Conservation (phyloP, 2,888 invertebrate genomes). For the Mesorhabditis spiculigera region DNA sequence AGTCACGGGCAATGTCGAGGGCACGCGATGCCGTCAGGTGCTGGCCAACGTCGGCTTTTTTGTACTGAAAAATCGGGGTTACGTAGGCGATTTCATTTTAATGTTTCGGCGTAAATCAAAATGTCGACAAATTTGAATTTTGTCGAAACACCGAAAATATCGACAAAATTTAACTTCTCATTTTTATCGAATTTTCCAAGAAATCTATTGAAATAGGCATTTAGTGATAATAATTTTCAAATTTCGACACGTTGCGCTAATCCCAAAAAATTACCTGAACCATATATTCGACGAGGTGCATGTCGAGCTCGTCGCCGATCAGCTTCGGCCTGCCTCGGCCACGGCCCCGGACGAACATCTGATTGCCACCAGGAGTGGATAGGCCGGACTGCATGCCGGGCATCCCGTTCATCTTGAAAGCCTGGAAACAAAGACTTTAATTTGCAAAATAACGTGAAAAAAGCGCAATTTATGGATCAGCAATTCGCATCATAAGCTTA, state of each 20-base stretch:
- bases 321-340: slow-evolving; percentile 56
- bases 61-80: slow-evolving; percentile 4
- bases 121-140: not conserved
- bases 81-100: not conserved
- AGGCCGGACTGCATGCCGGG: slow-evolving; percentile 21
- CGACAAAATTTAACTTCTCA: too few species aligned
- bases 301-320: slow-evolving; percentile 57
- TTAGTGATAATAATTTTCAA: too few species aligned
- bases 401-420: slow-evolving; percentile 25
- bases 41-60: slow-evolving; percentile 6
- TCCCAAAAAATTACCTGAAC: slow-evolving; percentile 25
- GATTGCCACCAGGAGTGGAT: slow-evolving; percentile 25
- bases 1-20: slow-evolving; percentile 59
- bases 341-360: slow-evolving; percentile 46
- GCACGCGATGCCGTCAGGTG: slow-evolving; percentile 56
- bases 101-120: not conserved
- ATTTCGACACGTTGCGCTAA: too few species aligned
- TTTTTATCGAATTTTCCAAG: too few species aligned
- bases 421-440: not conserved
- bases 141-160: too few species aligned
- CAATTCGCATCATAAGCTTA: too few species aligned
- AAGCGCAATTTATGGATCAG: not conserved
- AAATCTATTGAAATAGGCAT: too few species aligned
- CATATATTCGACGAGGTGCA: slow-evolving; percentile 55
- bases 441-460: not conserved